Conservation (phyloP, 2,113 vertebrate species). For the Tringa solitaria region DNA sequence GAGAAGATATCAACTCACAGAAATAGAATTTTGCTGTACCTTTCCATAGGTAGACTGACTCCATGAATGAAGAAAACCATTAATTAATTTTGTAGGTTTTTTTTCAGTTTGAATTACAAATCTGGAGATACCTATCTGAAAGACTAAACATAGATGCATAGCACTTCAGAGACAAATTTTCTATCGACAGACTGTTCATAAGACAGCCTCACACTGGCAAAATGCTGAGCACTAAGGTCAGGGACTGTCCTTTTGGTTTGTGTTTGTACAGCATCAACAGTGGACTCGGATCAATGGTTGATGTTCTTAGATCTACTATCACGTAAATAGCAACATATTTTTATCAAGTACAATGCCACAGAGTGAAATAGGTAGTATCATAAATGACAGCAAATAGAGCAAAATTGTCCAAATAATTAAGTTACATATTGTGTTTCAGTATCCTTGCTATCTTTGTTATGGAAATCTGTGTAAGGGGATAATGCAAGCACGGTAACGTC, state of each 20-base stretch:
- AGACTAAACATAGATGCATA: neutral
- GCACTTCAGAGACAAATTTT: neutral
- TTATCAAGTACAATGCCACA: neutral
- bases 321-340: neutral
- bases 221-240: neutral
- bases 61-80: neutral
- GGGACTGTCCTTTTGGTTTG: neutral
- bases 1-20: neutral
- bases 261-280: neutral
- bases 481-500: neutral
- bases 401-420: neutral
- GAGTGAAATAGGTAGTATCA: neutral
- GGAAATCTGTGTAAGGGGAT: neutral
- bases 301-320: neutral
- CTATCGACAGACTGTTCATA: accelerated
- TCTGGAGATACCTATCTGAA: neutral
- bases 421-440: neutral
- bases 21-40: neutral
- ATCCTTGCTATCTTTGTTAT: neutral
- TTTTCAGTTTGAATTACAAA: neutral
- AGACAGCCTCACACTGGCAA: neutral
- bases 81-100: neutral
- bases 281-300: neutral
- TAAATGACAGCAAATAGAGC: neutral
- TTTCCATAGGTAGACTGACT: neutral